phyloP scores from a whole-genome alignment of 2,797 vertebrate genomes.

The Tauraco hartlaubi region DNA sequence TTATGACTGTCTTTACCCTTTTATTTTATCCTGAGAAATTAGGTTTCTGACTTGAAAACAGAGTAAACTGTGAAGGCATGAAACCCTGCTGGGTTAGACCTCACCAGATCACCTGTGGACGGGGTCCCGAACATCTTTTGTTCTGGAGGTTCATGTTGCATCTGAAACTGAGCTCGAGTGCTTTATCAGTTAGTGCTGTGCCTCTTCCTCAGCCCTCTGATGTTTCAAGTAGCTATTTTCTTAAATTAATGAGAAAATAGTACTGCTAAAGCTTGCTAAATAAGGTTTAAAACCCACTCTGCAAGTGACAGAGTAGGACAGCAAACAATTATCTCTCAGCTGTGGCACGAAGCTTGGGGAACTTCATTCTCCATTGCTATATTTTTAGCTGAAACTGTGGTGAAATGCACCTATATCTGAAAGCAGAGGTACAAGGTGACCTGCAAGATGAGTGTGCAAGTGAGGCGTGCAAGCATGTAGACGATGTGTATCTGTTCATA shows the following conservation, averaged over 20 bases:
- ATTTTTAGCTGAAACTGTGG: background rate
- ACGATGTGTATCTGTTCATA: fast-evolving
- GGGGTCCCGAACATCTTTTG: background rate
- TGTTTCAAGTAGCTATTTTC: background rate
- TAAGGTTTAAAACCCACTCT: conserved; percentile 11
- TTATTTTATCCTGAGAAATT: conserved; percentile 62
- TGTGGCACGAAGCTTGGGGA: background rate
- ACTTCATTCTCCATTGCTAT: background rate
- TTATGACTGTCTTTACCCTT: conserved; percentile 64
- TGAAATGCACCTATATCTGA: background rate
- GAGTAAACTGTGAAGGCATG: conserved; percentile 45
- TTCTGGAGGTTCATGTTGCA: background rate
- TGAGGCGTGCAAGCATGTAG: fast-evolving
- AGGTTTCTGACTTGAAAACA: conserved; percentile 25
- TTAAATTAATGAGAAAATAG: conserved; percentile 17
- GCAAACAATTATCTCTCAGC: background rate
- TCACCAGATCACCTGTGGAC: background rate
- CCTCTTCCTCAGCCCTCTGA: background rate
- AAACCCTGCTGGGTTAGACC: background rate
- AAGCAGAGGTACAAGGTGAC: background rate
- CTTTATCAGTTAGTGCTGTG: background rate
- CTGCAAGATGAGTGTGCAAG: background rate
- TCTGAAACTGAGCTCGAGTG: background rate
- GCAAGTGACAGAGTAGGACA: background rate
- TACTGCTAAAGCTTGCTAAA: conserved; percentile 26